A percentile compares a stretch with the other conserved stretches of the same genome.
These are phyloP conservation scores for Luffia ferchaultella DNA, from an alignment of 2,888 invertebrate genomes.

Conservation along the genomic window DNA sequence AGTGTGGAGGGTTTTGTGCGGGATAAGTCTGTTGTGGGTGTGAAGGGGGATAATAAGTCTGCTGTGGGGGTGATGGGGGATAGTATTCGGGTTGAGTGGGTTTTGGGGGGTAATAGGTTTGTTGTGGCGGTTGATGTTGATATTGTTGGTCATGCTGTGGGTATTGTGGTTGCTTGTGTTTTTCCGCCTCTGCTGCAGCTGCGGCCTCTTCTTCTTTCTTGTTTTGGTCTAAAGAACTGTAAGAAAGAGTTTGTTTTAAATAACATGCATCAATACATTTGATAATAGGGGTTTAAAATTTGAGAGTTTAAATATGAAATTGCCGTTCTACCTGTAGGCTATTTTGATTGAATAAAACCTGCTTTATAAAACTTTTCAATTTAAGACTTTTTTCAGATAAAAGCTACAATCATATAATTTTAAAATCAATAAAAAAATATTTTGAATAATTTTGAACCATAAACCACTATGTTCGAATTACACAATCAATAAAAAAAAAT, in stretches of 20 bases:
- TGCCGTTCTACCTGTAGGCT: no score
- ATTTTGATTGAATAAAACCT: no score
- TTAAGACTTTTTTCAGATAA: no score
- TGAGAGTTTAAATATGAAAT: no score
- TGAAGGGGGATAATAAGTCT: conserved; percentile 10
- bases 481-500: no score
- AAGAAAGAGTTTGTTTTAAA: conserved; percentile 10
- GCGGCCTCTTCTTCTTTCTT: conserved; percentile 32
- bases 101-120: conserved; percentile 8
- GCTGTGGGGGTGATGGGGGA: conserved; percentile 6
- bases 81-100: conserved; percentile 1
- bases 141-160: conserved; percentile 8
- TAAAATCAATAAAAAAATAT: no score
- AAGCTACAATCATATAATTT: no score
- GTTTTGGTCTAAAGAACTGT: conserved; percentile 37
- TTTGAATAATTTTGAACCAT: no score
- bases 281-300: no score
- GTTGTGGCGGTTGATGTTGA: conserved; percentile 12
- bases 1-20: conserved; percentile 4
- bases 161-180: conserved; percentile 27
- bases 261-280: no score
- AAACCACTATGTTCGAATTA: no score
- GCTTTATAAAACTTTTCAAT: no score
- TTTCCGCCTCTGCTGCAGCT: conserved; percentile 31
- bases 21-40: conserved; percentile 5